Conservation (phyloP, 2,797 vertebrate genomes). For the Diplodus sargus region DNA sequence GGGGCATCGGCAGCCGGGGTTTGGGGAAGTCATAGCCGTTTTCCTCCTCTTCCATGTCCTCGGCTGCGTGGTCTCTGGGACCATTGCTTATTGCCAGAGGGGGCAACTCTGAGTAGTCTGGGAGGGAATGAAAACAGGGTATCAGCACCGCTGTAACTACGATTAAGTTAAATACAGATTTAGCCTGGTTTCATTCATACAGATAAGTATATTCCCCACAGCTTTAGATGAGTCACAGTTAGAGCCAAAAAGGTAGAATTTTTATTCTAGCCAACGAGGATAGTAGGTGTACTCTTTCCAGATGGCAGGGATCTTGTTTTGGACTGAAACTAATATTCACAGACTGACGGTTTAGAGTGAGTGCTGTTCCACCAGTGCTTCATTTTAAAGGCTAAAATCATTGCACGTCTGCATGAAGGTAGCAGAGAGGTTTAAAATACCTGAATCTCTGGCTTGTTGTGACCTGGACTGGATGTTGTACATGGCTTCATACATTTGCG, state of each 20-base stretch:
- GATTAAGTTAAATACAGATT: background rate
- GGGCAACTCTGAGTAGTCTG: conserved; percentile 87
- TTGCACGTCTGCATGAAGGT: background rate
- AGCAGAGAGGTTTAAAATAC: conserved; percentile 70
- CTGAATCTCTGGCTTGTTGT: conserved; percentile 84
- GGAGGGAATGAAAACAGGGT: background rate
- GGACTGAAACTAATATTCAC: conserved; percentile 2
- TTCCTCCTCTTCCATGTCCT: conserved; percentile 88
- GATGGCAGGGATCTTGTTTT: background rate
- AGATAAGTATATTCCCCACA: background rate
- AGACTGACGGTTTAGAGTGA: background rate
- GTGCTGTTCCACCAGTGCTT: background rate
- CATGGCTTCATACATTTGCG: conserved; percentile 93
- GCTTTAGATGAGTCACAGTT: conserved; percentile 21
- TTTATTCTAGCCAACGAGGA: background rate
- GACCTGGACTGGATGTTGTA: conserved; percentile 90
- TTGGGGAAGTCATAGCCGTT: conserved; percentile 93
- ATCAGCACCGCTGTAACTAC: background rate
- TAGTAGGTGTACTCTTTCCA: conserved; percentile 4
- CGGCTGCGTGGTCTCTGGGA: conserved; percentile 75
- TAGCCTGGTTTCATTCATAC: background rate
- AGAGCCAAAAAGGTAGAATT: background rate
- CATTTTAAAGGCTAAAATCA: background rate
- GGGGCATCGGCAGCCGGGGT: conserved; percentile 82
- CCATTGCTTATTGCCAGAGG: conserved; percentile 78